These are phyloP conservation scores for Rachycentron canadum DNA, from an alignment of 2,797 vertebrate genomes.

Conservation along the genomic window DNA sequence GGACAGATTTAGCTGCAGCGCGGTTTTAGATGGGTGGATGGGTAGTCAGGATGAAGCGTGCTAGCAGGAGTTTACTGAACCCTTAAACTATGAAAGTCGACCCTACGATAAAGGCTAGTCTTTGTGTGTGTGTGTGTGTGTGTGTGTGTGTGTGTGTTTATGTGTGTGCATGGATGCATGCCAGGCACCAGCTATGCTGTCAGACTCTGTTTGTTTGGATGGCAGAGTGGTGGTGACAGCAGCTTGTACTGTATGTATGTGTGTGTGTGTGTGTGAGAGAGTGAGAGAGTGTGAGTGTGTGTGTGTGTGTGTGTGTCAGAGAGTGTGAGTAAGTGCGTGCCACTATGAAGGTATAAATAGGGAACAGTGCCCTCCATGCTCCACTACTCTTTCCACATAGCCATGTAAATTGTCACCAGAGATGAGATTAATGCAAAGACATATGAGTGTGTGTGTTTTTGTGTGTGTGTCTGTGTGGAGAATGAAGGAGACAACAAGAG, in stretches of 20 bases:
- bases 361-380: constrained; percentile 56
- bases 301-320: constrained; percentile 32
- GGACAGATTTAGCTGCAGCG: constrained; percentile 50
- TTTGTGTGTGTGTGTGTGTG: constrained; percentile 38
- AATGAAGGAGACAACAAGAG: background rate
- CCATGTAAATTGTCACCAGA: constrained; percentile 58
- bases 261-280: constrained; percentile 31
- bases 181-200: constrained; percentile 73
- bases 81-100: constrained; percentile 54
- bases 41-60: constrained; percentile 48
- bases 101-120: constrained; percentile 36
- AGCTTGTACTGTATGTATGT: constrained; percentile 43
- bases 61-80: constrained; percentile 59
- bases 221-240: constrained; percentile 68
- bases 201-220: constrained; percentile 73
- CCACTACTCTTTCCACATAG: constrained; percentile 52
- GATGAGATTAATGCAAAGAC: constrained; percentile 57
- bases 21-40: constrained; percentile 41
- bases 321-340: constrained; percentile 21
- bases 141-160: constrained; percentile 27
- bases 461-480: constrained; percentile 5
- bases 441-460: constrained; percentile 5
- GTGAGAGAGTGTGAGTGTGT: constrained; percentile 30
- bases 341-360: constrained; percentile 54
- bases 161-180: constrained; percentile 65